phyloP scores from a whole-genome alignment of 2,888 invertebrate genomes.

The Luperina nickerlii region DNA sequence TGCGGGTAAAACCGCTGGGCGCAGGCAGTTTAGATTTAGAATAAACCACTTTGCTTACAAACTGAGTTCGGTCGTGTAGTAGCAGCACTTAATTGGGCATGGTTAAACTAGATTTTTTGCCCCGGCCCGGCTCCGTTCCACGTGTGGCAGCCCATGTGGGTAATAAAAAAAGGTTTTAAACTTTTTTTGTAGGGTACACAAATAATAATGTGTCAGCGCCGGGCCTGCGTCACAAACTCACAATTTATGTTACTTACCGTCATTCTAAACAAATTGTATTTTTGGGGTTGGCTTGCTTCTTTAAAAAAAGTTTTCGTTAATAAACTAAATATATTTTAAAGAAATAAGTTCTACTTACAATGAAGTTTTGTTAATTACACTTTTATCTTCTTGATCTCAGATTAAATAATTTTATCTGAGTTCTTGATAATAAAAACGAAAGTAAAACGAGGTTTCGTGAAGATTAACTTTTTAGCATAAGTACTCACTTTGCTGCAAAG shows the following conservation, averaged over 20 bases:
- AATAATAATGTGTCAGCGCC: conserved; percentile 51
- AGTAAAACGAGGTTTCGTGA: background rate
- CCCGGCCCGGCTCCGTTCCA: conserved; percentile 32
- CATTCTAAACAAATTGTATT: conserved; percentile 42
- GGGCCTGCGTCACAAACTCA: conserved; percentile 20
- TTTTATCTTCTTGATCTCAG: conserved; percentile 32
- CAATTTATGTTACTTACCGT: conserved; percentile 38
- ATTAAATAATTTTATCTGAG: no score
- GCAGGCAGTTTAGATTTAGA: background rate
- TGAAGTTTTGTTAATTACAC: conserved; percentile 39
- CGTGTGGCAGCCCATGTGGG: conserved; percentile 58
- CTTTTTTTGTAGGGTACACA: conserved; percentile 49
- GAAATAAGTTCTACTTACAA: conserved; percentile 13
- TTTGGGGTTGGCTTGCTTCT: conserved; percentile 3
- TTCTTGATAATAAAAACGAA: conserved; percentile 17
- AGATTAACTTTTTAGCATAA: conserved; percentile 13
- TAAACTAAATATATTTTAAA: background rate
- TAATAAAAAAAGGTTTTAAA: conserved; percentile 51
- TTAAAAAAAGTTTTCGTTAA: background rate
- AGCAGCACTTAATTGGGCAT: conserved; percentile 46
- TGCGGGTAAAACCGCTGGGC: background rate
- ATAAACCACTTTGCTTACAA: conserved; percentile 40
- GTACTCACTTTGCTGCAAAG: conserved; percentile 42
- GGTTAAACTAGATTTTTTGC: conserved; percentile 52
- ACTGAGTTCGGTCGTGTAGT: conserved; percentile 35